Conservation (phyloP, 2,113 vertebrate genomes). For the Cacatua alba region DNA sequence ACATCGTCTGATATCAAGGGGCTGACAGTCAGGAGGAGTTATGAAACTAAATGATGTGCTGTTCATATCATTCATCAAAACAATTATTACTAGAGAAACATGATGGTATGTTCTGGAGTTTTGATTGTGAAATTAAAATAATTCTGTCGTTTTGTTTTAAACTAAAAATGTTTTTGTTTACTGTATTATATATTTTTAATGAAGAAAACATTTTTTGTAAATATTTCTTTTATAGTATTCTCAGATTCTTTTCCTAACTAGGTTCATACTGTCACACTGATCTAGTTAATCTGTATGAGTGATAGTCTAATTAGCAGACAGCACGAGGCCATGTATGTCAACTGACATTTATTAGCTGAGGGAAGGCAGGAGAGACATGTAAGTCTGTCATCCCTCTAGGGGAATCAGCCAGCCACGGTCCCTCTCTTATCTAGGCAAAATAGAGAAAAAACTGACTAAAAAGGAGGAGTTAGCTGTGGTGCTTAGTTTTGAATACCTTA, state of each 20-base stretch:
- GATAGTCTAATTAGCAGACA: conserved; percentile 34
- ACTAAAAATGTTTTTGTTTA: not conserved
- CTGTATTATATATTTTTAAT: not conserved
- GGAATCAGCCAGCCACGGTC: not conserved
- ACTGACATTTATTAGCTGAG: conserved; percentile 25
- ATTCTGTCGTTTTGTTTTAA: not conserved
- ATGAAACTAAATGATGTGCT: not conserved
- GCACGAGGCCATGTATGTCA: not conserved
- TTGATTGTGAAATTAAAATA: not conserved
- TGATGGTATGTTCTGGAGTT: not conserved
- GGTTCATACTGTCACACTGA: not conserved
- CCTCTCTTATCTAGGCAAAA: not conserved
- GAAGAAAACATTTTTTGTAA: not conserved
- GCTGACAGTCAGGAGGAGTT: not conserved
- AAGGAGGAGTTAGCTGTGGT: not conserved
- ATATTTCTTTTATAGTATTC: not conserved
- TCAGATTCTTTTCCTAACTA: not conserved
- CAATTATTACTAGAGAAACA: not conserved
- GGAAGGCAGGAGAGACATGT: not conserved
- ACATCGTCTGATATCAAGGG: not conserved
- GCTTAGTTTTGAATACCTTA: not conserved
- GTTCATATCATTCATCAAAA: not conserved
- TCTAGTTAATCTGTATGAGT: not conserved
- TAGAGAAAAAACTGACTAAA: not conserved
- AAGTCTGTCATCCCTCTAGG: not conserved